A percentile compares a stretch with the other conserved stretches of the same genome.
These are phyloP conservation scores for Corythornis vintsioides DNA, from an alignment of 2,113 vertebrate genomes.

Conservation along the genomic window DNA sequence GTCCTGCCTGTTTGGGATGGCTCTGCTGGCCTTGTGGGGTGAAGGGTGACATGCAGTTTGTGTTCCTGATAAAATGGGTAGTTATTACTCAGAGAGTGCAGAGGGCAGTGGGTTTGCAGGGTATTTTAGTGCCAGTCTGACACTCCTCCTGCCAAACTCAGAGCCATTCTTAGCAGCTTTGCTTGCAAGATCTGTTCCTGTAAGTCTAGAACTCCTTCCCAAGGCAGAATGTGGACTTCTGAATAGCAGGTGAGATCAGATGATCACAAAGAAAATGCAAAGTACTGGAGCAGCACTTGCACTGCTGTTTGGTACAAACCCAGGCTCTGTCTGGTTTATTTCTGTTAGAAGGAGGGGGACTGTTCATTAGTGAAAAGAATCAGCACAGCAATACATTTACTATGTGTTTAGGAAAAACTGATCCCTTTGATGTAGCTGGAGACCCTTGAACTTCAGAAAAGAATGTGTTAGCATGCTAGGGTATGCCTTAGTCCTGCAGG, in stretches of 20 bases:
- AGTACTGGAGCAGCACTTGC: background rate
- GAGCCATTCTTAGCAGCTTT: background rate
- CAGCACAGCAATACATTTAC: constrained; percentile 29
- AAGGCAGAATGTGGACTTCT: background rate
- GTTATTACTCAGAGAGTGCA: background rate
- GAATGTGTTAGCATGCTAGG: constrained; percentile 22
- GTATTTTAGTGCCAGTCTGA: background rate
- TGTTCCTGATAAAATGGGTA: background rate
- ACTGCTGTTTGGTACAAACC: constrained; percentile 17
- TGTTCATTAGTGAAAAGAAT: constrained; percentile 62
- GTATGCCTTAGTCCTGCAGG: constrained; percentile 21
- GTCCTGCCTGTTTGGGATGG: background rate
- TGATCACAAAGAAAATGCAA: constrained; percentile 23
- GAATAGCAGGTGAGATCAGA: constrained; percentile 52
- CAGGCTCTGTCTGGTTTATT: background rate
- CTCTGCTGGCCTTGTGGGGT: background rate
- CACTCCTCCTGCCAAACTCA: background rate
- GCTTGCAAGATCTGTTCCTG: background rate
- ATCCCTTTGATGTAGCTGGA: constrained; percentile 58
- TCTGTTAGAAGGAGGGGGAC: background rate
- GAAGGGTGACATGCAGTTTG: background rate
- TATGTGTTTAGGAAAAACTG: background rate
- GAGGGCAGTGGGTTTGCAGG: background rate
- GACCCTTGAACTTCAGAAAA: constrained; percentile 68
- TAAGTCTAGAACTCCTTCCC: constrained; percentile 15